Percentiles rank a stretch among this genome's conserved stretches.
Evolutionary conservation across 2,888 invertebrate genomes (phyloP).

Genomic region (Cheilosia vulpina): DNA sequence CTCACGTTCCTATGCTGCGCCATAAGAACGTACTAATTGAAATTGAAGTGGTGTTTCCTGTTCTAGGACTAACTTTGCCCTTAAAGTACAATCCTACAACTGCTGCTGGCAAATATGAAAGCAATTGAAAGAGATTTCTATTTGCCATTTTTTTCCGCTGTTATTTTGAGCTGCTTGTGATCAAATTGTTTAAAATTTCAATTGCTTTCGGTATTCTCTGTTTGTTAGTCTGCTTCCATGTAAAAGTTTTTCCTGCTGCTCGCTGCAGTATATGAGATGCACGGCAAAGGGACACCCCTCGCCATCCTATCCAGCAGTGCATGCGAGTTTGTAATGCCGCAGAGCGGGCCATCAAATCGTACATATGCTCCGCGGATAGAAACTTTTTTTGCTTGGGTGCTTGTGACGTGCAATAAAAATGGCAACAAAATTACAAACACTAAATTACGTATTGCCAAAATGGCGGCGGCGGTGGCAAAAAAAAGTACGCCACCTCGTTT

Average conservation of each 20-base stretch:
- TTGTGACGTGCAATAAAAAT: conserved; percentile 52
- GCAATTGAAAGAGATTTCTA: conserved; percentile 51
- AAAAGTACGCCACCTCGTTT: conserved; percentile 20
- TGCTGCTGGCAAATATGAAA: conserved; percentile 62
- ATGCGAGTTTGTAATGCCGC: conserved; percentile 37
- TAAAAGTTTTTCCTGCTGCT: conserved; percentile 17
- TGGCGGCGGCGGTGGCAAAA: conserved; percentile 1
- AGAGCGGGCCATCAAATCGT: conserved; percentile 21
- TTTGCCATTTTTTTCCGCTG: conserved; percentile 6
- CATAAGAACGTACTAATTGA: conserved; percentile 58
- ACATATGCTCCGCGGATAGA: conserved; percentile 13
- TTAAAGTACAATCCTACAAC: conserved; percentile 54
- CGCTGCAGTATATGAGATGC: conserved; percentile 29
- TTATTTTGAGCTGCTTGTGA: conserved; percentile 36
- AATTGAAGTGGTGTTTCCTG: conserved; percentile 58
- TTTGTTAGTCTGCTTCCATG: conserved; percentile 3
- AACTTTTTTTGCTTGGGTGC: conserved; percentile 19
- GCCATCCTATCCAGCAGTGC: not conserved
- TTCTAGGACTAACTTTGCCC: conserved; percentile 62
- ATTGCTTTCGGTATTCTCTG: conserved; percentile 47
- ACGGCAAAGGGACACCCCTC: not conserved
- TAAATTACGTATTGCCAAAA: conserved; percentile 42
- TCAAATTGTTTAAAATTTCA: conserved; percentile 68
- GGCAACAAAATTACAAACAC: conserved; percentile 47
- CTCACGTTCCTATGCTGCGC: conserved; percentile 9